phyloP scores from a whole-genome alignment of 2,113 vertebrate species.

The Toxotes jaculatrix region DNA sequence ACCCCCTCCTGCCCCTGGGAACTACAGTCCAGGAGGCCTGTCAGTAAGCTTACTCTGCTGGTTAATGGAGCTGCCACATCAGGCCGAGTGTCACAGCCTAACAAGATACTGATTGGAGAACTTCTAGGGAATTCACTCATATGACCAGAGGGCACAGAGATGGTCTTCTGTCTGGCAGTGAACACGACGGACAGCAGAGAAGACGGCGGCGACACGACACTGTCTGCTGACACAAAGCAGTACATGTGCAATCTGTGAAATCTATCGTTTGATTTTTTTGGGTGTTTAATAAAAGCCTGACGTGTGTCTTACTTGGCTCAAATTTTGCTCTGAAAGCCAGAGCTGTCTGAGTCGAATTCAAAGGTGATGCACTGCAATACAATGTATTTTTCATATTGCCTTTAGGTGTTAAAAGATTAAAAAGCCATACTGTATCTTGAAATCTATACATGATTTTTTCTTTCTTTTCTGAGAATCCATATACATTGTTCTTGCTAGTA shows the following conservation, averaged over 20 bases:
- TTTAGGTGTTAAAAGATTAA: background rate
- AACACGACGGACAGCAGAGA: constrained; percentile 28
- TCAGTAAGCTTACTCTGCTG: constrained; percentile 72
- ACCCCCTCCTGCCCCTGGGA: constrained; percentile 49
- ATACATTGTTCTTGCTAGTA: background rate
- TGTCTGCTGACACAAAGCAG: constrained; percentile 56
- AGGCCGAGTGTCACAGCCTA: constrained; percentile 72
- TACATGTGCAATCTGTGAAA: constrained; percentile 38
- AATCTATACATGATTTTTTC: background rate
- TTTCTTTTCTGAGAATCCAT: background rate
- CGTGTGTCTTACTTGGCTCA: constrained; percentile 27
- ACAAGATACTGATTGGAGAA: constrained; percentile 81
- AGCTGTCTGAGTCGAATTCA: constrained; percentile 7
- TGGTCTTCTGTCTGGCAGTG: constrained; percentile 46
- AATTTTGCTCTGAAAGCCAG: constrained; percentile 12
- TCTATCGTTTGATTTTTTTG: constrained; percentile 32
- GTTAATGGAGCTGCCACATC: constrained; percentile 83
- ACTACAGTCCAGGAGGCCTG: constrained; percentile 61
- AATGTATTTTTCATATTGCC: background rate
- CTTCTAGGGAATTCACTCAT: constrained; percentile 73
- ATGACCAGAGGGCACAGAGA: constrained; percentile 65
- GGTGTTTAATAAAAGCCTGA: constrained; percentile 25
- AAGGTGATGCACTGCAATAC: background rate
- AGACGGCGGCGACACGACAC: constrained; percentile 17
- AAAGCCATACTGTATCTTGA: background rate